These are phyloP conservation scores for Andrena marginata DNA, from an alignment of 2,888 invertebrate species.

Conservation along the genomic window DNA sequence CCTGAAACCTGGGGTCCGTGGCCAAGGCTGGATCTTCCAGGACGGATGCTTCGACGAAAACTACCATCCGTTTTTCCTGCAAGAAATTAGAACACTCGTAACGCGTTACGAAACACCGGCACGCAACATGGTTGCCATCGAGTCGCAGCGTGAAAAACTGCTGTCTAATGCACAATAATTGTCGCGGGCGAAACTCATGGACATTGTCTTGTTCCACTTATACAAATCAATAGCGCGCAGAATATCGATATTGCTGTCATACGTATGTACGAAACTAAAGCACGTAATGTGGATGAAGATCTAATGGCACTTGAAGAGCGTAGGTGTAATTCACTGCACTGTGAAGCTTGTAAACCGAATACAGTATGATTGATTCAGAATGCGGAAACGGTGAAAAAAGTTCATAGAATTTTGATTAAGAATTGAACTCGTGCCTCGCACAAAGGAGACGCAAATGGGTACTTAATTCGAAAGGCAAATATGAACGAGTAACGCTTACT, in stretches of 20 bases:
- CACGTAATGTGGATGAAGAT: not conserved
- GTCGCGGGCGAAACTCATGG: no score
- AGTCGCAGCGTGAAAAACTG: not conserved
- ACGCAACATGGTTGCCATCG: not conserved
- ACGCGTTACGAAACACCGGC: not conserved
- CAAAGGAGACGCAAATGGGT: not conserved
- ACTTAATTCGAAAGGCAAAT: not conserved
- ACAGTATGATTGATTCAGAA: no score
- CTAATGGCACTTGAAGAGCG: constrained; percentile 6
- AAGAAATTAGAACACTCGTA: constrained; percentile 70
- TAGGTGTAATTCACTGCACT: not conserved
- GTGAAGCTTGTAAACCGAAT: no score
- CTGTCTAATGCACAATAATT: no score
- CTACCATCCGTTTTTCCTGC: constrained; percentile 97
- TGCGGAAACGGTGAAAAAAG: not conserved
- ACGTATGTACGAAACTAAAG: not conserved
- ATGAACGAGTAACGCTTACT: constrained; percentile 85
- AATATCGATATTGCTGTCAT: no score
- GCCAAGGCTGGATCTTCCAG: constrained; percentile 93
- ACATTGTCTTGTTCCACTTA: no score
- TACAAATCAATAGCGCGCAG: no score
- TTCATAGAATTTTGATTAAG: not conserved
- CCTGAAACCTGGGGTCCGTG: constrained; percentile 91
- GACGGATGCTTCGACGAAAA: constrained; percentile 96
- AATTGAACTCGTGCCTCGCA: not conserved